Evolutionary conservation across 2,888 invertebrate genomes (phyloP).

Genomic region (Prenolepis imparis): DNA sequence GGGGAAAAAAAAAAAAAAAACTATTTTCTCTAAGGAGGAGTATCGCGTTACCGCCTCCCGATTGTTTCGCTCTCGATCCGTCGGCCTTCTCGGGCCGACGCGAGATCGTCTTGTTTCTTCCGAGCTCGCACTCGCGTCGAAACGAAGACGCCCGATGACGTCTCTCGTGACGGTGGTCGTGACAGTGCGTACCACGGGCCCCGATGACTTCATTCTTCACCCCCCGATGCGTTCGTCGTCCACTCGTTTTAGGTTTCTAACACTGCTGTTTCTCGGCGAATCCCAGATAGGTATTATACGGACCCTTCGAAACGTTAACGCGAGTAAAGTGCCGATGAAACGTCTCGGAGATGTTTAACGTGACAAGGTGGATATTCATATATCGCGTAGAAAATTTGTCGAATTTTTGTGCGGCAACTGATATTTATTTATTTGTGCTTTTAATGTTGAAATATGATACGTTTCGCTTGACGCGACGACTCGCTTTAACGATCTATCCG

Average conservation of each 20-base stretch:
- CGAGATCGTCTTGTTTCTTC: slow-evolving; percentile 7
- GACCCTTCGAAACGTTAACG: background rate
- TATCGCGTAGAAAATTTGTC: background rate
- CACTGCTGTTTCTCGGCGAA: background rate
- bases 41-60: slow-evolving; percentile 60
- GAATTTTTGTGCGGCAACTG: background rate
- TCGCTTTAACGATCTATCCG: background rate
- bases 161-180: slow-evolving; percentile 42
- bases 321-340: background rate
- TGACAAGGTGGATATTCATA: background rate
- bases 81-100: slow-evolving; percentile 53
- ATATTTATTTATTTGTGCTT: background rate
- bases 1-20: too few species aligned
- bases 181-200: slow-evolving; percentile 76
- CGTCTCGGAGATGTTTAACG: background rate
- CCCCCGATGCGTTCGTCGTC: background rate
- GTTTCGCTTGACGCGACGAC: too few species aligned
- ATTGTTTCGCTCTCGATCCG: slow-evolving; percentile 58
- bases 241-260: slow-evolving; percentile 19
- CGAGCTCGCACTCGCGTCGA: slow-evolving; percentile 3
- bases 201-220: slow-evolving; percentile 79
- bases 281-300: background rate
- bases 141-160: slow-evolving; percentile 24
- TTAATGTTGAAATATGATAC: background rate
- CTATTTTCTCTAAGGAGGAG: background rate